phyloP scores from a whole-genome alignment of 2,888 invertebrate genomes.

The Strigamia maritima region DNA sequence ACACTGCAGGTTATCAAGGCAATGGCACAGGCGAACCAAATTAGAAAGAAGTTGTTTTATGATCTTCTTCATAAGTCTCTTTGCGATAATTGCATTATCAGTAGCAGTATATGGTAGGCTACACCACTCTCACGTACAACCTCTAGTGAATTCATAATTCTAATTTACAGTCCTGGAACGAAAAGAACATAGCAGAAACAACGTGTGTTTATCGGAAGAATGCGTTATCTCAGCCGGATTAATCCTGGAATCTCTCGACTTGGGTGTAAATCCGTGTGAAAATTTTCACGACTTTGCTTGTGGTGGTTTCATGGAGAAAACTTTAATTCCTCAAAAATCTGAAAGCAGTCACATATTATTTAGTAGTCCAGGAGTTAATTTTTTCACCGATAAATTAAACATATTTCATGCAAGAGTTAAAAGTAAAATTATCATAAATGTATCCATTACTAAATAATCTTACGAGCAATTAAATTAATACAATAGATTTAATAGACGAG shows the following conservation, averaged over 20 bases:
- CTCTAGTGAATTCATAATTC: neutral
- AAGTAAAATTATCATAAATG: neutral
- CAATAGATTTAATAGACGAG: neutral
- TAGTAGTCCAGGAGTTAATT: neutral
- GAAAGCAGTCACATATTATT: neutral
- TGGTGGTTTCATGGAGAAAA: neutral
- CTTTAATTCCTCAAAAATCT: neutral
- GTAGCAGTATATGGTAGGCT: neutral
- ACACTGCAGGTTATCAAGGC: neutral
- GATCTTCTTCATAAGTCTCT: neutral
- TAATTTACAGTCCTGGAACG: neutral
- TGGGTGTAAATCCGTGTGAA: neutral
- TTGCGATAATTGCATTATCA: neutral
- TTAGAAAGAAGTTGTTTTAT: neutral
- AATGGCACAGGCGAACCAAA: neutral
- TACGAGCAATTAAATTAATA: neutral
- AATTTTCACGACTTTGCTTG: constrained; percentile 1
- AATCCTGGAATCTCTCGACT: neutral
- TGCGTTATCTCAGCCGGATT: neutral
- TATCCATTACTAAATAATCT: too few relatives aligned
- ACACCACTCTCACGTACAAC: neutral
- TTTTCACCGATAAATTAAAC: neutral
- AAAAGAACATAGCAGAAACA: neutral
- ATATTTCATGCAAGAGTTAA: constrained; percentile 11
- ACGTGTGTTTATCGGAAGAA: neutral